Conservation (phyloP, 2,888 invertebrate species). For the Lithosia quadra region DNA sequence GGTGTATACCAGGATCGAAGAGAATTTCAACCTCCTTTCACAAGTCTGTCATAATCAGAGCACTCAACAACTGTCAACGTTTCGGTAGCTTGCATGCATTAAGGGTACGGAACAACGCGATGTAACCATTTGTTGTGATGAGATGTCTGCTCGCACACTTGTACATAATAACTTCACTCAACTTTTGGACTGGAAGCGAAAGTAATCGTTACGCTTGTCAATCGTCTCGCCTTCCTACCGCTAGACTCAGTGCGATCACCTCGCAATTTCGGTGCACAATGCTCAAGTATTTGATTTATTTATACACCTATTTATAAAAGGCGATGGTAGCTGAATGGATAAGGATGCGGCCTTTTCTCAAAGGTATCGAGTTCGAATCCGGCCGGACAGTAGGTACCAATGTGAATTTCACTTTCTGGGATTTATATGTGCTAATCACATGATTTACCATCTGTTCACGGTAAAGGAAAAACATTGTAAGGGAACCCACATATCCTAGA, state of each 20-base stretch:
- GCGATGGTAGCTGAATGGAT: too few relatives aligned
- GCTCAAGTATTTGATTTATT: not conserved
- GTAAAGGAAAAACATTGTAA: too few relatives aligned
- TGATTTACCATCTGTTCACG: too few relatives aligned
- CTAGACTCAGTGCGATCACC: conserved; percentile 10
- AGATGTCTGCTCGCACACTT: not conserved
- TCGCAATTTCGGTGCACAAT: conserved; percentile 5
- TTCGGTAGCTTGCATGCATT: not conserved
- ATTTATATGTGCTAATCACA: too few relatives aligned
- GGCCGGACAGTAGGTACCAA: too few relatives aligned
- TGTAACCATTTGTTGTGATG: not conserved
- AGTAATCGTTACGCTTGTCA: conserved; percentile 18
- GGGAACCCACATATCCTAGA: too few relatives aligned
- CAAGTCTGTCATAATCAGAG: not conserved
- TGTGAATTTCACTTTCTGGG: too few relatives aligned
- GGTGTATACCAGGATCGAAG: too few relatives aligned
- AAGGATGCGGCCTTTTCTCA: too few relatives aligned
- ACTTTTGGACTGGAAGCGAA: conserved; percentile 11
- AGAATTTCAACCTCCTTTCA: not conserved
- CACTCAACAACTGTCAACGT: conserved; percentile 1
- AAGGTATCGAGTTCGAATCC: too few relatives aligned
- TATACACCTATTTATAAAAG: too few relatives aligned
- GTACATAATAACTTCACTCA: conserved; percentile 1
- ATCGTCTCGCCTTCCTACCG: not conserved
- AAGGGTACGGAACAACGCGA: not conserved